Conservation (phyloP, 2,113 vertebrate genomes). For the Gambusia affinis region DNA sequence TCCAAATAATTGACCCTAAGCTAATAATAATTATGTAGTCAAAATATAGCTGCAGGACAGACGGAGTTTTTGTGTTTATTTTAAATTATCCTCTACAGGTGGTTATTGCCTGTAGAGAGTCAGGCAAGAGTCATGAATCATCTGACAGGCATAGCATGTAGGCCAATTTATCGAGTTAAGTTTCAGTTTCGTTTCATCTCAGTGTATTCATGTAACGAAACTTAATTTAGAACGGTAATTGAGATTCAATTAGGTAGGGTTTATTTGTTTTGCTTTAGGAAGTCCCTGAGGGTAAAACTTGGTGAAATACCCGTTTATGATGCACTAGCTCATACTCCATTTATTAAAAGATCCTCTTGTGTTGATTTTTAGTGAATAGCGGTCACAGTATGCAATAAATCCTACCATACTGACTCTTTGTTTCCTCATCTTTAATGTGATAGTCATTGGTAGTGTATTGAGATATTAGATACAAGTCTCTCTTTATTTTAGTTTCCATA, state of each 20-base stretch:
- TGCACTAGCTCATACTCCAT: no score
- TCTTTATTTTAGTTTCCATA: no score
- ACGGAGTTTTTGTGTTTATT: neutral
- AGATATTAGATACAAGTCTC: no score
- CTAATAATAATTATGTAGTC: neutral
- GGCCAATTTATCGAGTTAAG: neutral
- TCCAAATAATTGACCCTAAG: no score
- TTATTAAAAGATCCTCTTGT: no score
- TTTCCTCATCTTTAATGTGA: no score
- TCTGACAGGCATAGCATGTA: neutral
- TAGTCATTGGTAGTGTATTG: no score
- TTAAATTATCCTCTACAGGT: neutral
- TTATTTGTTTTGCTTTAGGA: neutral
- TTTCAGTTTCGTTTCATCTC: slow-evolving; percentile 71
- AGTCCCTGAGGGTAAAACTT: neutral
- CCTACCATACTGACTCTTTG: no score
- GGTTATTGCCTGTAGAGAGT: neutral
- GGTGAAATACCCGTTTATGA: no score
- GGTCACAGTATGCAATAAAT: no score
- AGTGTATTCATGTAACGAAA: slow-evolving; percentile 12
- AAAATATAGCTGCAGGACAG: neutral
- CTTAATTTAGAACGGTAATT: neutral
- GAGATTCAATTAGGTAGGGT: neutral
- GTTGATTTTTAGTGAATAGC: no score
- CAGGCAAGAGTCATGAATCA: neutral